Base-by-base conservation (phyloP, 2,113 vertebrate species). In the Ciconia maguari region DNA sequence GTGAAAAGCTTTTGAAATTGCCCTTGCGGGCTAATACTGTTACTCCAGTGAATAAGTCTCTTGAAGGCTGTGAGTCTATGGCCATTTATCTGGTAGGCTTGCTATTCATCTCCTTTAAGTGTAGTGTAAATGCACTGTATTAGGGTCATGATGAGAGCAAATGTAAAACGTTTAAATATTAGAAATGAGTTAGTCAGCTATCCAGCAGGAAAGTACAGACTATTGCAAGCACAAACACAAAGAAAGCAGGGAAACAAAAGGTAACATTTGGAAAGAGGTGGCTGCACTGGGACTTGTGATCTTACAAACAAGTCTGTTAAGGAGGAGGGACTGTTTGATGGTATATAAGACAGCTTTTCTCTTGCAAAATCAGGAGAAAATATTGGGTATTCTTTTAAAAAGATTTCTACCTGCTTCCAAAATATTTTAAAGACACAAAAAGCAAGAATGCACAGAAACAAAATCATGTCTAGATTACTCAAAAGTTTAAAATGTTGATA, bases 101-200 rank as follows among this genome's bases (percentile, higher is more conserved):
- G 74, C 96, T 97, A 97, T 96, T 97, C 97, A 96, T 94, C 94
- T 97, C 84, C 85, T 96, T 72, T 93, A 92, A 96, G 94, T 96
- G 90, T 91, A 96, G 97, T 96, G 95, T 83, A 97, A 97, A 97
- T 97, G 94, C 81, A 84, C 89, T 96, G 86, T 69, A 95, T 89
- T 96, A 96, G 90, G 95, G 90, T 97, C 94, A 93, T 91, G 93
- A 95, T 58, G 93, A 96, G 94, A 96, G 92, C 93, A 96, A 93
- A 94, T 68, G 95, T 72, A 93, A 96, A 95, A 93, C 54, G 85
- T 87, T 93, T 91, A 95, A 97, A 95, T 93, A 89, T 92, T 93
- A 91, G 93, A 90, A 95, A 96, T 42, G 44, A 88, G 76, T 84
- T 93, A 87, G 89, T 49, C 64, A 70, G 70, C 55, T 74, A 15